Base-by-base conservation (phyloP, 1,140 invertebrate genomes). In the Aphelenchoides besseyi region DNA sequence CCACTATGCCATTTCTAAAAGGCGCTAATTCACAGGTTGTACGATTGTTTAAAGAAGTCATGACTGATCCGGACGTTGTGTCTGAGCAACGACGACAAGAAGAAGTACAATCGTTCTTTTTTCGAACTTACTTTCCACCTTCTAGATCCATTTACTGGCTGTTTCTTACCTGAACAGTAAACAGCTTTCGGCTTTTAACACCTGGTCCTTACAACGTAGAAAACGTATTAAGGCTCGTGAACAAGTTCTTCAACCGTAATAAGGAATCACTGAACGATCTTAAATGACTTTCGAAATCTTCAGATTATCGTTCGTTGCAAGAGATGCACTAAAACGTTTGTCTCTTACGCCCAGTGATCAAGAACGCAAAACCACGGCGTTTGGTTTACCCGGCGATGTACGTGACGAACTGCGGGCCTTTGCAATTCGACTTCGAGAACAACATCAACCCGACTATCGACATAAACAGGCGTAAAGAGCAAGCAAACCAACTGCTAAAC, bases 121-220 rank as follows among this genome's bases (percentile, higher is more conserved):
- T 48, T 48, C 41, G 12, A 23, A 48, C 32, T 8, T 61, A n/a
- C 26, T 67, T 3, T 18, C 26, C 72, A 72, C 30, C 23, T n/a
- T n/a, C n/a, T n/a, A 78, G 76, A 61, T 79, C 37, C 77, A 79
- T 33, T 53, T 79, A 36, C 64, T 79, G 16, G 77, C 77, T 12
- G 77, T 79, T 37, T 81, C 79, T 23, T 77, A 78, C 37, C 64
- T 79, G 37, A 74, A 72, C 52, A 16, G 57, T 1, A 62, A 52
- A 3, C 77, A 79, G 71, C 53, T 79, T 37, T 18, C 35, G 5
- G 29, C 18, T 9, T 79, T 74, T 48, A 82, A 79, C 48, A 30
- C 64, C 9, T 79, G 77, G 77, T 79, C 79, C 23, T 73, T 70
- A 28, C 59, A 28, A 26, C 59, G 69, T 12, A 36, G 79, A 35